Evolutionary conservation across 2,113 vertebrate species (phyloP).

Genomic region (Struthio camelus): DNA sequence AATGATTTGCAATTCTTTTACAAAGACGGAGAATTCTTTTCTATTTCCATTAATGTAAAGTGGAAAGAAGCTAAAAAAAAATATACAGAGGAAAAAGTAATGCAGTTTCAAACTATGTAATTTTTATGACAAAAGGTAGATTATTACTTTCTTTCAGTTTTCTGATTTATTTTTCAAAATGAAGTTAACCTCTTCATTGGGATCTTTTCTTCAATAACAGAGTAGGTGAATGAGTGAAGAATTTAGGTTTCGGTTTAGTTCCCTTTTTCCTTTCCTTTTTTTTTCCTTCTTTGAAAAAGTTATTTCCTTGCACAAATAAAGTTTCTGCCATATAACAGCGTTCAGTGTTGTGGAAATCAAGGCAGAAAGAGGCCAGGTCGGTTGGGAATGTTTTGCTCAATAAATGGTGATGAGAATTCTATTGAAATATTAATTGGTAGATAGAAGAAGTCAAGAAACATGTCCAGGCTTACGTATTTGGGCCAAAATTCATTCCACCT

Average conservation of each 20-base stretch:
- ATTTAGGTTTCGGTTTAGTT: neutral
- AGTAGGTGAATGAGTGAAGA: neutral
- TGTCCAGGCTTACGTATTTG: neutral
- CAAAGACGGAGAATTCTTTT: neutral
- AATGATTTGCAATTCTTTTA: neutral
- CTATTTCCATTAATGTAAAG: neutral
- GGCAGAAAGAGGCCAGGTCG: neutral
- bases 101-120: neutral
- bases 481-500: neutral
- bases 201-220: neutral
- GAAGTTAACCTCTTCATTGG: neutral
- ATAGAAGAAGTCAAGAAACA: neutral
- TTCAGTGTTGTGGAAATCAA: neutral
- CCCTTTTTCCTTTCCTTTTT: neutral
- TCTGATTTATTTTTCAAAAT: neutral
- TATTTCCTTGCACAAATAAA: neutral
- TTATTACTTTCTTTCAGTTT: conserved; percentile 11
- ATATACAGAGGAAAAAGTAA: neutral
- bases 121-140: conserved; percentile 25
- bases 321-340: neutral
- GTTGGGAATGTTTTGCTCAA: neutral
- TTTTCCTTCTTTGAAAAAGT: neutral
- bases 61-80: neutral
- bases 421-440: neutral
- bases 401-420: neutral